Evolutionary conservation across 1,140 invertebrate genomes (phyloP).

Genomic region (Cotesia glomerata): DNA sequence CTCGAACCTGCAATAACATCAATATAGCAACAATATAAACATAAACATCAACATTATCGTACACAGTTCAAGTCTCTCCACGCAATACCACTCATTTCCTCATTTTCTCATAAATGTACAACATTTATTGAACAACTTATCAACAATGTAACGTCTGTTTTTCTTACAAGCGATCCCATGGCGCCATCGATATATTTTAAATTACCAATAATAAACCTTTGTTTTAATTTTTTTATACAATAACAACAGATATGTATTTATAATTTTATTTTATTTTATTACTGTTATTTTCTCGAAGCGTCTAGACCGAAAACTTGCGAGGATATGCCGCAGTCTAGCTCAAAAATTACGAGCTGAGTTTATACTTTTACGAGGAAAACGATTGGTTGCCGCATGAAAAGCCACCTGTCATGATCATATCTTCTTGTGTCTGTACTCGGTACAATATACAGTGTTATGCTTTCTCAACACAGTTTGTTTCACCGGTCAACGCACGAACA

Average conservation of each 20-base stretch:
- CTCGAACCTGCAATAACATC: constrained; percentile 72
- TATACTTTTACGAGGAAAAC: background rate
- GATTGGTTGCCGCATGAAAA: background rate
- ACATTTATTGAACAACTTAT: background rate
- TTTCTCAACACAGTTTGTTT: constrained; percentile 35
- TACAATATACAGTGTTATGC: constrained; percentile 29
- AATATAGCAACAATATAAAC: background rate
- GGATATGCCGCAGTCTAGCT: background rate
- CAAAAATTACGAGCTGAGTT: background rate
- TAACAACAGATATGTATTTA: too few species aligned
- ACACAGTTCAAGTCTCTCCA: background rate
- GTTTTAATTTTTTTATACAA: background rate
- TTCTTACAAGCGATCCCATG: background rate
- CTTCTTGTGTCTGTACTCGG: background rate
- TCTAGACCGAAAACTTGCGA: background rate
- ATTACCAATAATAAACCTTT: background rate
- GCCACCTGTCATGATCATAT: background rate
- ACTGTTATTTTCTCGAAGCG: too few species aligned
- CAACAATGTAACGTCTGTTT: background rate
- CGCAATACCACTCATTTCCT: constrained; percentile 15
- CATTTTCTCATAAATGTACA: background rate
- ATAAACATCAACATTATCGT: too few species aligned
- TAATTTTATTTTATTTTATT: too few species aligned
- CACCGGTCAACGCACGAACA: background rate
- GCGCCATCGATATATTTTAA: constrained; percentile 1